Evolutionary conservation across 2,113 vertebrate genomes (phyloP).

Genomic region (Octodon degus): DNA sequence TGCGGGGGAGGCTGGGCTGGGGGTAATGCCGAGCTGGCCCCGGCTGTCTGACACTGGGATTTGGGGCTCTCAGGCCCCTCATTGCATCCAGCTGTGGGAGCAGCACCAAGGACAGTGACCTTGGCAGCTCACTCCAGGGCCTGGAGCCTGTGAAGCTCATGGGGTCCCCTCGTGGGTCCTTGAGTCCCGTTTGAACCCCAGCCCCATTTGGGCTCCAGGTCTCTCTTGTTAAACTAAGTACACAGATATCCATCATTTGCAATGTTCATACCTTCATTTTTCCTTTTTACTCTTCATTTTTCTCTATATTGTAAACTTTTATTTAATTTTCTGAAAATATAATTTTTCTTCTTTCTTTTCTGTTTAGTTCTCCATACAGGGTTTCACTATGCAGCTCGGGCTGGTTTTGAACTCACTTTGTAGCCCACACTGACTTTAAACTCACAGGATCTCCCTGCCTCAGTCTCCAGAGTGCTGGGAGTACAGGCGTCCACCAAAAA

Average conservation of each 20-base stretch:
- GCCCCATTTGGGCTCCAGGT: neutral
- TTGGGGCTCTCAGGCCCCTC: neutral
- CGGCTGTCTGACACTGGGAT: neutral
- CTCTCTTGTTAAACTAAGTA: no score
- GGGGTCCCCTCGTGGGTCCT: neutral
- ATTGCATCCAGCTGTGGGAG: neutral
- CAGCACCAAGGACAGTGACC: neutral
- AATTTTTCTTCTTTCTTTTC: no score
- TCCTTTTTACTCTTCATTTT: no score
- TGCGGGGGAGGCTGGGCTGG: neutral
- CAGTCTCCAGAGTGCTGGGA: neutral
- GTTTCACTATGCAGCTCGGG: neutral
- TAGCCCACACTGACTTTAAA: neutral
- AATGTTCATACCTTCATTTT: no score
- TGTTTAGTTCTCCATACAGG: neutral
- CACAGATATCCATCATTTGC: no score
- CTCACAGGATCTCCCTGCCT: neutral
- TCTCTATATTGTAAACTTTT: no score
- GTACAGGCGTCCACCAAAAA: neutral
- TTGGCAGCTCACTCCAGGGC: accelerated
- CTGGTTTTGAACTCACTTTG: neutral
- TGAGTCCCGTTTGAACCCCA: neutral
- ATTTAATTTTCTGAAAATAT: no score
- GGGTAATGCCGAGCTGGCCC: neutral
- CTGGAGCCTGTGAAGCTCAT: neutral